Evolutionary conservation across 2,888 invertebrate genomes (phyloP), one percentile per base, ranked within the genome.

Genomic region (Chloroclystis v-ata): DNA sequence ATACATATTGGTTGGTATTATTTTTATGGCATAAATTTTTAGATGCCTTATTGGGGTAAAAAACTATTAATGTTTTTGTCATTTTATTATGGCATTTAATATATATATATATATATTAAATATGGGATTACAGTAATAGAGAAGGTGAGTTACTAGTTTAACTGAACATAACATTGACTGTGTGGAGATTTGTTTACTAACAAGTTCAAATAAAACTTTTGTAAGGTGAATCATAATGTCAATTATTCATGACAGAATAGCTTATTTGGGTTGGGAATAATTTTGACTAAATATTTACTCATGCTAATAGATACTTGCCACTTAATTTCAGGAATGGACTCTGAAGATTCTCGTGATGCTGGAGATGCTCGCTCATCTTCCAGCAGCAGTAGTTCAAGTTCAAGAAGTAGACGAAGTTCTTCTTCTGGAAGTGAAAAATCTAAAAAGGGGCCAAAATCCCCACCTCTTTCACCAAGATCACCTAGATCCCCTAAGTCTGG

Each of bases 311-410:
- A 49, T 47, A 37, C 47, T 47, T 61, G 56, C 50, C 52, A 57
- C 72, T 76, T 76, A 56, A 67, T 81, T 78, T 52, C 83, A 88
- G 87, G 73, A 63, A 90, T 91, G 90, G 91, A 91, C 73, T 90
- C 90, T 12, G 90, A 90, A 75, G 90, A 90, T 72, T 91, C 90
- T 56, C 81, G 84, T 62, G 90, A 89, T 79, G 88, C 78, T 62
- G 73, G 78, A 61, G 73, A 80, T 72, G 75, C 71, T 60, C 78
- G 72, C 49, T 78, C 86, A 57, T 80, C 88, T 59, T 82, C 87
- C 52, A 85, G 85, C 72, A 84, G 85, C 70, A 86, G 86, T 76
- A 87, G 87, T 60, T 78, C 86, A 49, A 80, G 79, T 60, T 86
- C 85, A 37, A 76, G 84, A 53, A 85, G 86, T 61, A 68, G 80